These are phyloP conservation scores for Hirtodrosophila trivittata DNA, from an alignment of 2,888 invertebrate genomes.

Conservation along the genomic window DNA sequence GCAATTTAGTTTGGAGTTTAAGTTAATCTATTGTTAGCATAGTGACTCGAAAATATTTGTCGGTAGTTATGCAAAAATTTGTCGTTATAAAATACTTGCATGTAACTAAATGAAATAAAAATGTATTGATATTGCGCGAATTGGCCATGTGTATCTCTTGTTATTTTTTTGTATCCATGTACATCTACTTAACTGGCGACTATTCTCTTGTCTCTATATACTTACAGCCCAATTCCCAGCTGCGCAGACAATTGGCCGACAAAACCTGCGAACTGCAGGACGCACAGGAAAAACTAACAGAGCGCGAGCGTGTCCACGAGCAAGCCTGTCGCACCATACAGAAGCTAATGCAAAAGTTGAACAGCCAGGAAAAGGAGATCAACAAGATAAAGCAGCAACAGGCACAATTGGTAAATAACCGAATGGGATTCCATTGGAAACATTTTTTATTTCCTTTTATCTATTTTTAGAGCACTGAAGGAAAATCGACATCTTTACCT, in stretches of 20 bases:
- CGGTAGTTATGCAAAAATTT: conserved; percentile 45
- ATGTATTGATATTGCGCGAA: conserved; percentile 1
- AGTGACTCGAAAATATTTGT: conserved; percentile 14
- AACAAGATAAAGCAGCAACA: conserved; percentile 66
- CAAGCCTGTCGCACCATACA: conserved; percentile 81
- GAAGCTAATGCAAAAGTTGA: conserved; percentile 78
- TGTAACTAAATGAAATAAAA: conserved; percentile 27
- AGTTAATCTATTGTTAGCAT: conserved; percentile 26
- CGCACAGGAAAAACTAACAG: conserved; percentile 74
- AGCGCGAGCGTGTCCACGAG: conserved; percentile 78
- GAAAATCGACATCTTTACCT: conserved; percentile 4
- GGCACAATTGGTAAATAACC: conserved; percentile 28
- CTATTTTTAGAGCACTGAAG: conserved; percentile 40
- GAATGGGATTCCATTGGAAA: neutral
- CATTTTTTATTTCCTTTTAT: too few relatives aligned
- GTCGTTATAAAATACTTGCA: conserved; percentile 31
- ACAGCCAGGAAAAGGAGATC: conserved; percentile 79
- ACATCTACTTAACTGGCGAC: too few relatives aligned
- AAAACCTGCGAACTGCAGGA: conserved; percentile 81
- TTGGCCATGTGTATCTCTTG: too few relatives aligned
- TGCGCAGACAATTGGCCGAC: conserved; percentile 79
- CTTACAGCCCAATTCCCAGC: conserved; percentile 44
- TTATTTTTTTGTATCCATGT: neutral
- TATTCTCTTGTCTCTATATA: conserved; percentile 5
- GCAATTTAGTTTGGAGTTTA: conserved; percentile 15